Evolutionary conservation across 2,888 invertebrate genomes (phyloP), one percentile per base, ranked within the genome.

Genomic region (Chouioia cunea): DNA sequence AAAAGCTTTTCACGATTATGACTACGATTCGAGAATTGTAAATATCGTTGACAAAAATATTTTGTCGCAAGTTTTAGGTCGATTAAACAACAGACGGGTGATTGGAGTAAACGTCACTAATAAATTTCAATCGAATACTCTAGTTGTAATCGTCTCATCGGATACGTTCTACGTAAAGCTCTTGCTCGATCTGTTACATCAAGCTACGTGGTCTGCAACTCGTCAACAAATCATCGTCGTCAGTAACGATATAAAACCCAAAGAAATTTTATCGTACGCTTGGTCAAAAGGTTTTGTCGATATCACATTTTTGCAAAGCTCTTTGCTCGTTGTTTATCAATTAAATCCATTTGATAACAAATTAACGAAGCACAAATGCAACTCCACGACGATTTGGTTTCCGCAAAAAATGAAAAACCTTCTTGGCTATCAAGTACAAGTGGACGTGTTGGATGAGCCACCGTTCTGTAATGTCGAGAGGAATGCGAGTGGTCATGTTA

Each of bases 401-500:
- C 57, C 62, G 0, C 8, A 69, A 18, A 69, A 69, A 56, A 15
- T 63, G 48, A 20, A 22, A 16, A 23, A 69, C 18, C 36, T 69
- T 14, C 18, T 56, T 2, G 63, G 57, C 0, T 6, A 54, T 22
- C 8, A 2, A 2, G 27, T 69, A 18, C 36, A 23, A 16, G 46
- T 57, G 6, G 64, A 56, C 14, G 16, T 69, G 12, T 12, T 58
- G 16, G 43, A 64, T 44, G 36, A 62, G 10, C 54, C 64, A 0
- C 69, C 69, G 10, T 58, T 64, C 15, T 43, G 18, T 12, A 14
- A 46, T 4, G 22, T 69, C 0, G 12, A 14, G 43, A 46, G 69
- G 14, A 69, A 69, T 47, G 18, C 58, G 8, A 69, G 50, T 1
- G 69, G 69, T 4, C 57, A 64, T 22, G 22, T 64, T 2, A 14